These are phyloP conservation scores for Meliscaeva auricollis DNA, from an alignment of 2,888 invertebrate species.

Conservation along the genomic window DNA sequence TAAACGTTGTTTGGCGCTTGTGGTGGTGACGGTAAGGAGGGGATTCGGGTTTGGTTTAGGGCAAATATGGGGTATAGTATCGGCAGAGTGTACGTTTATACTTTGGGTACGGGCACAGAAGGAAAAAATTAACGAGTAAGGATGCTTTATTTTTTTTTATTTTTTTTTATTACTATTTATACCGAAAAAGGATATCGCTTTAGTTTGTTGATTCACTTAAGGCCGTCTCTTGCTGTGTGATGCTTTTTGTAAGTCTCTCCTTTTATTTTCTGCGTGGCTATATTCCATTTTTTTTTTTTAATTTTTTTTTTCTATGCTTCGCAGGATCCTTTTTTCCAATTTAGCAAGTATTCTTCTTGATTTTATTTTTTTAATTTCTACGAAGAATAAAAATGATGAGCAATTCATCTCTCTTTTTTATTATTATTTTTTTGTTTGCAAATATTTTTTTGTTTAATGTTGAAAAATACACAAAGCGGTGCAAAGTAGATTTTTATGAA, in stretches of 20 bases:
- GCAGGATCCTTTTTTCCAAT: conserved; percentile 66
- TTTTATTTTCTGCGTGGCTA: conserved; percentile 5
- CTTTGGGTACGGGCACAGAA: neutral
- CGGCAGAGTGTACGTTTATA: neutral
- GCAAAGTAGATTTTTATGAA: conserved; percentile 54
- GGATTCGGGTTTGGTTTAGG: conserved; percentile 2
- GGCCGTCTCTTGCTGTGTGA: conserved; percentile 39
- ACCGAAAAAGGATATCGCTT: conserved; percentile 71
- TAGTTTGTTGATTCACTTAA: conserved; percentile 76
- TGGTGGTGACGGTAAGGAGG: neutral
- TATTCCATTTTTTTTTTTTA: conserved; percentile 5
- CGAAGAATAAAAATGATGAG: conserved; percentile 64
- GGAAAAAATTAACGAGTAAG: conserved; percentile 62
- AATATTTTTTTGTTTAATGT: conserved; percentile 7
- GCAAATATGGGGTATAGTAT: neutral
- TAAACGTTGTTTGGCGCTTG: conserved; percentile 22
- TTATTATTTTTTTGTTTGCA: conserved; percentile 15
- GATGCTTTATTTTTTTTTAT: conserved; percentile 57
- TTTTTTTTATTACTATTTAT: conserved; percentile 39
- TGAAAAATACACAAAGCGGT: conserved; percentile 45
- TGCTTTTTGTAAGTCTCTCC: neutral
- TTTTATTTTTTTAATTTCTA: conserved; percentile 23
- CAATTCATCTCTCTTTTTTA: conserved; percentile 30
- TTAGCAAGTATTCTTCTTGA: conserved; percentile 63
- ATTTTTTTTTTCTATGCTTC: conserved; percentile 19